Evolutionary conservation across 2,797 vertebrate species (phyloP).

Genomic region (Channallabes apus): DNA sequence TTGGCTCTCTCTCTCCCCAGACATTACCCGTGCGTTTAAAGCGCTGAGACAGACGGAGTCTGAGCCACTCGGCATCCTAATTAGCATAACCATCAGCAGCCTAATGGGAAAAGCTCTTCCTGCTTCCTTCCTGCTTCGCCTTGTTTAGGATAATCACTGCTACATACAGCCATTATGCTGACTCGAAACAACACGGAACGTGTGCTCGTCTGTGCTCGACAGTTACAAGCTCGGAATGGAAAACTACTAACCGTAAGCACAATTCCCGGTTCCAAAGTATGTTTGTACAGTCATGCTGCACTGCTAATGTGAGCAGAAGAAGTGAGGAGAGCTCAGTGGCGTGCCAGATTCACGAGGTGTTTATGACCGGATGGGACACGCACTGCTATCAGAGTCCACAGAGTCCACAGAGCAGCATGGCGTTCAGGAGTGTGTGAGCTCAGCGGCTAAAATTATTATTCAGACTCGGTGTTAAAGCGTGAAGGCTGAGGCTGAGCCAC

Average conservation of each 20-base stretch:
- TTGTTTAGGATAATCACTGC: constrained; percentile 36
- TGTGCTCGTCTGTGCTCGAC: background rate
- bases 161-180: constrained; percentile 30
- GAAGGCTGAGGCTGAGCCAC: constrained; percentile 71
- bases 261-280: constrained; percentile 3
- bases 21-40: constrained; percentile 36
- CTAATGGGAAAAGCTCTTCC: constrained; percentile 48
- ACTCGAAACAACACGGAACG: constrained; percentile 29
- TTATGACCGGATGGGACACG: constrained; percentile 3
- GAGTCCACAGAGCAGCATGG: background rate
- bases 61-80: constrained; percentile 28
- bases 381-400: background rate
- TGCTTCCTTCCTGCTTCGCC: background rate
- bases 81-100: constrained; percentile 48
- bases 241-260: constrained; percentile 21
- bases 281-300: constrained; percentile 42
- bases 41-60: constrained; percentile 31
- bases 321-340: background rate
- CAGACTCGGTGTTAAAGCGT: constrained; percentile 59
- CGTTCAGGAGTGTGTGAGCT: background rate
- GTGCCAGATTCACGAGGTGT: constrained; percentile 14
- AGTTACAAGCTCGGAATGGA: background rate
- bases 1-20: constrained; percentile 16
- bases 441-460: background rate
- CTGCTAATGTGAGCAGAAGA: constrained; percentile 24